These are phyloP conservation scores for Dysidea cf. avara DNA, from an alignment of 37 sponge, comb jelly and placozoan genomes.

Conservation along the genomic window DNA sequence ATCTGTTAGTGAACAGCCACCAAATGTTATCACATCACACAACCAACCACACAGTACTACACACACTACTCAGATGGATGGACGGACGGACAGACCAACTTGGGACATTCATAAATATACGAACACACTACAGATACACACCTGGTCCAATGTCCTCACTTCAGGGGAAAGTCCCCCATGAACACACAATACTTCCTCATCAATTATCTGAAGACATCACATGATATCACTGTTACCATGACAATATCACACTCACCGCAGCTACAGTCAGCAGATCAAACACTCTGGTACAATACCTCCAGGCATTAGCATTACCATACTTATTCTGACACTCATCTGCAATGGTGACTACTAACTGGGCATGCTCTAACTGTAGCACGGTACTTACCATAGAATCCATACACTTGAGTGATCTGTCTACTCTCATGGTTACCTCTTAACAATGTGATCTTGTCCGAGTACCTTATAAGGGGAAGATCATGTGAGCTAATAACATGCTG, in stretches of 20 bases:
- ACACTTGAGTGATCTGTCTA: slow-evolving; percentile 97
- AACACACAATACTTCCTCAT: slow-evolving; percentile 96
- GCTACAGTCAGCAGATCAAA: slow-evolving; percentile 98
- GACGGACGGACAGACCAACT: neutral
- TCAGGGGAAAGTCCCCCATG: slow-evolving; percentile 99
- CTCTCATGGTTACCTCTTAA: slow-evolving; percentile 98
- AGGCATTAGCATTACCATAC: slow-evolving; percentile 99
- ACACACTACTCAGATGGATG: neutral
- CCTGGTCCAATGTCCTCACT: slow-evolving; percentile 97
- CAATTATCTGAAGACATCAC: slow-evolving; percentile 75
- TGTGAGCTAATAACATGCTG: neutral
- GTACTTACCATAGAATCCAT: slow-evolving; percentile 97
- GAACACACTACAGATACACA: slow-evolving; percentile 35
- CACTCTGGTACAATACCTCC: slow-evolving; percentile 94
- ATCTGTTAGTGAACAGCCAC: slow-evolving; percentile 50
- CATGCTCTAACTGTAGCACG: neutral
- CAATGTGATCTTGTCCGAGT: slow-evolving; percentile 83
- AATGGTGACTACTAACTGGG: neutral
- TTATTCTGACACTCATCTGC: slow-evolving; percentile 98
- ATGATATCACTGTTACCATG: neutral
- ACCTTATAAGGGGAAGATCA: slow-evolving; percentile 30
- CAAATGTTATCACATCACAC: neutral
- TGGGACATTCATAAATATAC: no score
- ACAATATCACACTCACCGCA: slow-evolving; percentile 75
- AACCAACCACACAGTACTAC: neutral